phyloP scores from a whole-genome alignment of 2,888 invertebrate genomes.

The Isotomurus palustris region DNA sequence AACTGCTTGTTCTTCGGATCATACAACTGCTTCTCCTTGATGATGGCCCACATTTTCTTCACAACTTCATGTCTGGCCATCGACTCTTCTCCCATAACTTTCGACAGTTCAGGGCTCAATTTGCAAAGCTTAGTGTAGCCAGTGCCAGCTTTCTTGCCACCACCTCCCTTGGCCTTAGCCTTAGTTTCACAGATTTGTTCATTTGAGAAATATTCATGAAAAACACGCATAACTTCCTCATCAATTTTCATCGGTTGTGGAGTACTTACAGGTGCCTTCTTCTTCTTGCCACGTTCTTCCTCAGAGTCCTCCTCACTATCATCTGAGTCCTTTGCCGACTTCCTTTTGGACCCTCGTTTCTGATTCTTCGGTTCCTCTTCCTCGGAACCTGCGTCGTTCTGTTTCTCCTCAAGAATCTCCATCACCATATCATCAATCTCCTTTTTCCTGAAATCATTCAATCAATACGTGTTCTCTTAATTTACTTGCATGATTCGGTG shows the following conservation, averaged over 20 bases:
- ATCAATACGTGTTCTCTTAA: too few species aligned
- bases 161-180: background rate
- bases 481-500: too few species aligned
- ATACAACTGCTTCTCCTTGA: slow-evolving; percentile 80
- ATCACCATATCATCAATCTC: slow-evolving; percentile 83
- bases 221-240: background rate
- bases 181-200: background rate
- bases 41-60: slow-evolving; percentile 82
- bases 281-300: slow-evolving; percentile 61
- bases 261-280: slow-evolving; percentile 48
- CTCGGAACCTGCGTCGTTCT: slow-evolving; percentile 45
- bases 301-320: slow-evolving; percentile 58
- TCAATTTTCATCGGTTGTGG: too few species aligned
- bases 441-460: slow-evolving; percentile 61
- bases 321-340: background rate
- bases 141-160: slow-evolving; percentile 54
- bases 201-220: background rate
- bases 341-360: background rate
- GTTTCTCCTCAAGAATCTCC: slow-evolving; percentile 61
- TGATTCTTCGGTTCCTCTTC: slow-evolving; percentile 17
- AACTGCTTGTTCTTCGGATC: slow-evolving; percentile 94
- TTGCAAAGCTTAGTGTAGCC: slow-evolving; percentile 81
- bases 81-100: slow-evolving; percentile 74
- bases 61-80: slow-evolving; percentile 87
- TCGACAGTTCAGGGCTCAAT: slow-evolving; percentile 77